Base-by-base conservation (phyloP, 2,113 vertebrate species). In the Semicossyphus pulcher region DNA sequence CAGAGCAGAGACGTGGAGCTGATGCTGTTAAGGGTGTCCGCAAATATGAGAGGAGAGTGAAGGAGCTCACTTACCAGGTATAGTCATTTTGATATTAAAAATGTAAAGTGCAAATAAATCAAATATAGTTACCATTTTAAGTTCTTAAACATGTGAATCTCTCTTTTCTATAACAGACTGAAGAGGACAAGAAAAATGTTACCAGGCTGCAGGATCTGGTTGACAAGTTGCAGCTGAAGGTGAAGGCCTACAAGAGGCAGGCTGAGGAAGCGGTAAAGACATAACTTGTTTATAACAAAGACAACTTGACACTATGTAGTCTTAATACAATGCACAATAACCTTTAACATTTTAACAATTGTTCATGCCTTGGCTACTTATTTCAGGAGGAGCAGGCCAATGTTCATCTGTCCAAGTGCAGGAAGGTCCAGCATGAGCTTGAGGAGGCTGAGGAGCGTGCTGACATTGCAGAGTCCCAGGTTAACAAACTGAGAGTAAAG, bases 161-260 rank as follows among this genome's bases (percentile, higher is more conserved):
- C 21, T 12, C 2, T 4, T 39, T 12, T n/a, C n/a, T 26, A 4
- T 39, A 0, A 9, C 4, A 89, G 88, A 91, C 86, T 78, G 90
- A 91, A 32, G 86, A 91, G 79, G 90, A 91, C 63, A 90, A 90
- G 88, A 91, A 91, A 45, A 91, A 88, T 12, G 16, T 84, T 21
- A 36, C 1, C 68, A 89, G 87, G 36, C 79, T 89, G 36, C 93
- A 94, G 84, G 93, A 94, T 76, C 81, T 94, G 81, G 92, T 90
- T 20, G 90, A 93, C 73, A 93, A 92, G 80, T 77, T 98, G 75
- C 96, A 98, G 81, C 85, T 95, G 73, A 98, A 97, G 81, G 96
- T 97, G 63, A 98, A 97, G 63, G 93, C 94, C 67, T 98, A 97
- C 81, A 97, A 97, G 93, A 96, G 95, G 61, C 96, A 97, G 89